Evolutionary conservation across 2,888 invertebrate genomes (phyloP).

Genomic region (Trichogramma dendrolimi): DNA sequence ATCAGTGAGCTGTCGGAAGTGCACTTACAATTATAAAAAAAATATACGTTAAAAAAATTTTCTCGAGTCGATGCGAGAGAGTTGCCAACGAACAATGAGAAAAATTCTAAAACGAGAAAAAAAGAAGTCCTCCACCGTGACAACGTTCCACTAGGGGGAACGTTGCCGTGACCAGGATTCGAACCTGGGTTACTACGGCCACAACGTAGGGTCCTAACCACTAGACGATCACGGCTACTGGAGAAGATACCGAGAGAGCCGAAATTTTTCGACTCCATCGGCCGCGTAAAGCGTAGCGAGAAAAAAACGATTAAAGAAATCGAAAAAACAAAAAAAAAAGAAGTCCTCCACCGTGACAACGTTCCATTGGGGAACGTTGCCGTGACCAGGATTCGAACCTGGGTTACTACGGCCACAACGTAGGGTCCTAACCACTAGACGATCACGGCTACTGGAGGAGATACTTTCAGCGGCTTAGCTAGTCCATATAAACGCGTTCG

Average conservation of each 20-base stretch:
- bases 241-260: conserved; percentile 26
- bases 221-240: conserved; percentile 50
- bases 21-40: too few relatives aligned
- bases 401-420: conserved; percentile 54
- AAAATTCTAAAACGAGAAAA: conserved; percentile 4
- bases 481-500: too few relatives aligned
- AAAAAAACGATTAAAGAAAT: too few relatives aligned
- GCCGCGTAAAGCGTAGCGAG: too few relatives aligned
- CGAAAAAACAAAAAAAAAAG: conserved; percentile 23
- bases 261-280: too few relatives aligned
- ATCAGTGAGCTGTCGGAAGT: too few relatives aligned
- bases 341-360: conserved; percentile 43
- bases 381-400: conserved; percentile 54
- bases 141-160: conserved; percentile 35
- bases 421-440: conserved; percentile 52
- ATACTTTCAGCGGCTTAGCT: too few relatives aligned
- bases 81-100: too few relatives aligned
- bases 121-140: conserved; percentile 41
- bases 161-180: conserved; percentile 54
- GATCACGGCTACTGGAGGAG: conserved; percentile 47
- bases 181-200: conserved; percentile 54
- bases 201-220: conserved; percentile 53
- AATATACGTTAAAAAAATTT: too few relatives aligned
- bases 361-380: conserved; percentile 41
- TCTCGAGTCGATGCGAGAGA: too few relatives aligned